Evolutionary conservation across 1,140 invertebrate genomes (phyloP), one percentile per base, ranked within the genome.

Genomic region (Diabrotica undecimpunctata): DNA sequence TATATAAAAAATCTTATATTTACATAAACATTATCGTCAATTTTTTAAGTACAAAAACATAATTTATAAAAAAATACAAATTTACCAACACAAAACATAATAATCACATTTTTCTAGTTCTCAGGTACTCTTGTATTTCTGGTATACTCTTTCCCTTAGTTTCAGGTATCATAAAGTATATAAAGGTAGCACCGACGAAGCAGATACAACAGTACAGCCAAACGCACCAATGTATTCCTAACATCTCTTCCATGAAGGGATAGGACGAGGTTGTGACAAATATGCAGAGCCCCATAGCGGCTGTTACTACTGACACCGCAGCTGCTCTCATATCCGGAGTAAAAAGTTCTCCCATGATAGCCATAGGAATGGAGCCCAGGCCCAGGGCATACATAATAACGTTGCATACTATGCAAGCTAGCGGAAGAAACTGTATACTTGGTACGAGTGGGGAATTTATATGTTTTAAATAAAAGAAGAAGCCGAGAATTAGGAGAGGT

Each of bases 341-440:
- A 70, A 94, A 91, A 68, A 95, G 85, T 79, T 96, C 91, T 3
- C 88, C 88, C 83, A 94, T 88, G 35, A 96, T 85, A 0, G 92
- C 86, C 91, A 92, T 94, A 0, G 92, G 91, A 9, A 95, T 80
- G 0, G 93, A 91, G 0, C 93, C 93, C 70, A 93, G 89, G 5
- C 90, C 91, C 75, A 85, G 78, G 79, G 87, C 86, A 74, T 89
- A 91, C 0, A 85, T 82, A 25, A 86, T 79, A 14, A 89, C 88
- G 79, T 87, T 91, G 54, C 86, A 62, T 4, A 90, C 81, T n/a
- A 91, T 75, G 0, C 86, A 84, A 5, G 82, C 73, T 5, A 91
- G 80, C 4, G 90, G 90, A 6, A 91, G 71, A 84, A 87, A 88
- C 0, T 79, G 71, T 14, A 90, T 80, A 9, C 66, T 76, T 5